Conservation (phyloP, 1,140 invertebrate genomes). For the Drosophila biarmipes region DNA sequence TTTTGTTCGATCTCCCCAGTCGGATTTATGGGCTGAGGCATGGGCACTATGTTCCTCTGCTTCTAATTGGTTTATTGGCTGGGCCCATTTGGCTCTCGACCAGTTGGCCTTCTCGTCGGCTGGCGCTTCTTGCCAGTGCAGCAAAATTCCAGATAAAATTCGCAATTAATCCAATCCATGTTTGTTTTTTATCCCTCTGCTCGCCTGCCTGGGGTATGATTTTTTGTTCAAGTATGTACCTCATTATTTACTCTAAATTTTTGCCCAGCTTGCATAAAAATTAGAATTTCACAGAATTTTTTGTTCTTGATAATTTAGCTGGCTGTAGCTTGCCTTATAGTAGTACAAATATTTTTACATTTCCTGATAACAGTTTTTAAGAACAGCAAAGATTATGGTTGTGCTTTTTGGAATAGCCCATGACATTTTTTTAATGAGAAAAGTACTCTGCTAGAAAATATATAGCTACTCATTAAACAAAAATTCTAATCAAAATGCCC, state of each 20-base stretch:
- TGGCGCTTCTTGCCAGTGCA: conserved; percentile 34
- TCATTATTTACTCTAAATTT: conserved; percentile 15
- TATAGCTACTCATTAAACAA: too few relatives aligned
- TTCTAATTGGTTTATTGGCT: conserved; percentile 19
- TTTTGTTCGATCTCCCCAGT: conserved; percentile 3
- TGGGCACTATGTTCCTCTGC: background rate
- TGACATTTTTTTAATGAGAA: too few relatives aligned
- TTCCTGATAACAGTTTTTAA: too few relatives aligned
- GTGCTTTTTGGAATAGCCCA: too few relatives aligned
- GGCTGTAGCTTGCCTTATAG: too few relatives aligned
- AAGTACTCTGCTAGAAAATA: too few relatives aligned
- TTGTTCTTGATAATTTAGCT: background rate
- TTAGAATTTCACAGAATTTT: conserved; percentile 24
- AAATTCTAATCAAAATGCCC: too few relatives aligned
- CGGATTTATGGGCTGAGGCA: conserved; percentile 1
- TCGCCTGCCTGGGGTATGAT: conserved; percentile 11
- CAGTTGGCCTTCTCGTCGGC: conserved; percentile 29
- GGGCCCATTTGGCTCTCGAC: background rate
- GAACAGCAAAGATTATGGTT: too few relatives aligned
- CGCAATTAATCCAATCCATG: conserved; percentile 45
- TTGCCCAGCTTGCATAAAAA: conserved; percentile 32
- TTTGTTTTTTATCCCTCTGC: conserved; percentile 13
- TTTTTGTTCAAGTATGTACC: conserved; percentile 12
- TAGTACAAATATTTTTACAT: too few relatives aligned
- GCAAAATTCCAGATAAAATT: conserved; percentile 44